phyloP scores from a whole-genome alignment of 2,888 invertebrate genomes.

The Hedya salicella region DNA sequence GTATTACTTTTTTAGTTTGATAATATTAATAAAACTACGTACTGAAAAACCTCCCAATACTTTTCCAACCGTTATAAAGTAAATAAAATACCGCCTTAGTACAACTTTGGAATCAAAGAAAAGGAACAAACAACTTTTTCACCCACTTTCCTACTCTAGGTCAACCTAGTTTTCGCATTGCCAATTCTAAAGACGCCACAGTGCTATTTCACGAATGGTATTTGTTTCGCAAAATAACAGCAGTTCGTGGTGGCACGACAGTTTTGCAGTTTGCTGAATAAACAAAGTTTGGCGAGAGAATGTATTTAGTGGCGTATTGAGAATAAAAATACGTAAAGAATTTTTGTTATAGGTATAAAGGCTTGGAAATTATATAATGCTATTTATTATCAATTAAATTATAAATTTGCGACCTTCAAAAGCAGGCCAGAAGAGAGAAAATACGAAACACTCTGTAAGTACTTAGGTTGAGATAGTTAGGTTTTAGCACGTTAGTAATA shows the following conservation, averaged over 20 bases:
- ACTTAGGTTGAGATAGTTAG: too few species aligned
- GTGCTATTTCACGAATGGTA: conserved; percentile 21
- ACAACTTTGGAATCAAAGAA: conserved; percentile 28
- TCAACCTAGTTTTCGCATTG: conserved; percentile 25
- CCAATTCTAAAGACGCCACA: conserved; percentile 22
- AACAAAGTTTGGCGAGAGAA: conserved; percentile 2
- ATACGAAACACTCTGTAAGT: too few species aligned
- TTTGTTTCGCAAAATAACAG: conserved; percentile 34
- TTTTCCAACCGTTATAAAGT: not conserved
- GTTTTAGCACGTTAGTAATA: too few species aligned
- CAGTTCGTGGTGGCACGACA: conserved; percentile 16
- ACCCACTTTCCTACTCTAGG: conserved; percentile 19
- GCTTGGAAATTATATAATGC: too few species aligned
- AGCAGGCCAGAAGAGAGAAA: too few species aligned
- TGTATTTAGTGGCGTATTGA: not conserved
- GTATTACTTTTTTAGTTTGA: too few species aligned
- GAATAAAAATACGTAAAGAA: not conserved
- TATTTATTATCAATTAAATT: too few species aligned
- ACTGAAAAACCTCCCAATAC: not conserved
- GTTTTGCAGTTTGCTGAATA: conserved; percentile 13
- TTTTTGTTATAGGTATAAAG: too few species aligned
- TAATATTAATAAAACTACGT: too few species aligned
- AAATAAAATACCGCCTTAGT: conserved; percentile 8
- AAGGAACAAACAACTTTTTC: conserved; percentile 10
- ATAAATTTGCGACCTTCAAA: too few species aligned